Evolutionary conservation across 2,888 invertebrate species (phyloP), one percentile per base, ranked within the genome.

Genomic region (Vesta saturnalis): DNA sequence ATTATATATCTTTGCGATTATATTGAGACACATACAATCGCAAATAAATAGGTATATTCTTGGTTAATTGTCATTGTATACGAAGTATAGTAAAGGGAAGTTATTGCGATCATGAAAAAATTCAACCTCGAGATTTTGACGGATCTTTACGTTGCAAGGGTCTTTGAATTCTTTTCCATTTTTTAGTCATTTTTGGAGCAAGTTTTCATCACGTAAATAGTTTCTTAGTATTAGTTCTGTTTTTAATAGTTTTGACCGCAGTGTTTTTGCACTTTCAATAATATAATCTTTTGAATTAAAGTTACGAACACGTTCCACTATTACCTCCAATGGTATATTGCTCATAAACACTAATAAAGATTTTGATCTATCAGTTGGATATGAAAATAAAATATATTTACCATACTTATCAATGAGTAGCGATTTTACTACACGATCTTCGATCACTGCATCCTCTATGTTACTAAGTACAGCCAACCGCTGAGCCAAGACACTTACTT

Each of bases 271-370:
- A 56, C 43, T 35, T 30, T 69, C 15, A 69, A 64, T 54, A 16
- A 64, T 68, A 14, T 71, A 30, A 52, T 71, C 56, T 67, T 46
- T 67, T 70, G 68, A 72, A 69, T 72, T 59, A 15, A 69, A 58
- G 64, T 10, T 64, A 56, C 70, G 69, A 65, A 71, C 58, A 72
- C 54, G 70, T 72, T 72, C 69, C 30, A 71, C 54, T 52, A 70
- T 54, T 61, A 69, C 39, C 46, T 14, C 47, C 65, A 71, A 56
- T 72, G 69, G 64, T 72, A 72, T 74, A 56, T 73, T 72, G 19
- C 69, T 64, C 75, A 74, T 71, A 71, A 73, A 77, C 65, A 69
- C 73, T 49, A 76, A 74, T n/a, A 74, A 75, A 49, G 74, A 75
- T 78, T 73, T 74, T 39, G 72, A 78, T 74, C 73, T 30, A 71